These are phyloP conservation scores for Campylomormyrus numenius DNA, from an alignment of 2,113 vertebrate species.

Conservation along the genomic window DNA sequence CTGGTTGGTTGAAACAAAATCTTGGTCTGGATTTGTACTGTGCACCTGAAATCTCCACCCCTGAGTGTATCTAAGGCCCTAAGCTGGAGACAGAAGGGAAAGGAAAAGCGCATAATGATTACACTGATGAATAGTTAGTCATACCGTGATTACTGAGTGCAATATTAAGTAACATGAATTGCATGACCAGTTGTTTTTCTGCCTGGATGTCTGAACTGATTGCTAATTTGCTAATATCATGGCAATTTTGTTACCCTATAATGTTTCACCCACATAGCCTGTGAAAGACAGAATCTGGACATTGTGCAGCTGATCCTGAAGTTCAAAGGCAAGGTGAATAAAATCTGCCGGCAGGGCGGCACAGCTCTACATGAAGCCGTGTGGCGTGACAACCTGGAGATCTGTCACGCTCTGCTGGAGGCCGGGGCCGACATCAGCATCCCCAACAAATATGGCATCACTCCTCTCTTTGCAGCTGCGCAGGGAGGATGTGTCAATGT, in stretches of 20 bases:
- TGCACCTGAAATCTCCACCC: too few relatives aligned
- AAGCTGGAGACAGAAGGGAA: neutral
- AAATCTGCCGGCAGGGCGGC: slow-evolving; percentile 74
- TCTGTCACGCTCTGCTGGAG: slow-evolving; percentile 67
- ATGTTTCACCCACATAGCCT: slow-evolving; percentile 51
- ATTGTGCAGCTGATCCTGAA: slow-evolving; percentile 63
- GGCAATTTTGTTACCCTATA: neutral
- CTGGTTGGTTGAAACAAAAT: too few relatives aligned
- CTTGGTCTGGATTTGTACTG: too few relatives aligned
- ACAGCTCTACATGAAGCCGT: slow-evolving; percentile 75
- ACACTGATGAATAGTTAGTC: neutral
- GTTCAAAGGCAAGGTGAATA: slow-evolving; percentile 65
- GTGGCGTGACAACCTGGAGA: slow-evolving; percentile 69
- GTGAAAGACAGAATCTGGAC: slow-evolving; percentile 67
- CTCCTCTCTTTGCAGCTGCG: slow-evolving; percentile 74
- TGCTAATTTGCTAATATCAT: neutral
- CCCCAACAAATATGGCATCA: slow-evolving; percentile 70
- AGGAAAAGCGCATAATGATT: neutral
- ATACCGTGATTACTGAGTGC: neutral
- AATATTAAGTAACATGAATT: neutral
- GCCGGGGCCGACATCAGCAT: slow-evolving; percentile 72
- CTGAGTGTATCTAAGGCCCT: neutral
- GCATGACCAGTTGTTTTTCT: neutral
- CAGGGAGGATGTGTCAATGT: slow-evolving; percentile 72
- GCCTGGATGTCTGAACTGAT: neutral